Evolutionary conservation across 2,888 invertebrate genomes (phyloP).

Genomic region (Rotaria sp.): DNA sequence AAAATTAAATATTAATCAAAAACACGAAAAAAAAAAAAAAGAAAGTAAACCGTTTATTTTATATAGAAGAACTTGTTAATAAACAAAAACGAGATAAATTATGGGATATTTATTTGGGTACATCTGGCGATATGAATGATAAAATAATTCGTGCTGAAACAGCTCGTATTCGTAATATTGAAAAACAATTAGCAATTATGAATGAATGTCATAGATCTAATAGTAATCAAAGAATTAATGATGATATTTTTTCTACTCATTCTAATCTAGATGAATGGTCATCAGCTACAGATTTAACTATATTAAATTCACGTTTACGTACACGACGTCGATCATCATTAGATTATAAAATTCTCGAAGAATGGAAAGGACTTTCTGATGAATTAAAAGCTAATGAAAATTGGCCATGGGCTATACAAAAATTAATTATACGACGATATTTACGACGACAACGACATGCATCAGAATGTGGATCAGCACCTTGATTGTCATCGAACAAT

Average conservation of each 20-base stretch:
- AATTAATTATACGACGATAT: background rate
- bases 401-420: background rate
- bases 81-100: background rate
- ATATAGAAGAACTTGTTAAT: background rate
- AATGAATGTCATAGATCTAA: background rate
- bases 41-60: background rate
- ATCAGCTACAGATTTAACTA: background rate
- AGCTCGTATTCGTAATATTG: background rate
- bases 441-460: background rate
- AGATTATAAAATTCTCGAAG: background rate
- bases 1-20: background rate
- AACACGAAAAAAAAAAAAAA: background rate
- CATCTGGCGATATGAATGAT: background rate
- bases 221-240: background rate
- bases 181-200: background rate
- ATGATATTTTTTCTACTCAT: background rate
- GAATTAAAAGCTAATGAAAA: background rate
- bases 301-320: background rate
- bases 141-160: background rate
- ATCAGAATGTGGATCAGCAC: background rate
- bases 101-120: constrained; percentile 5
- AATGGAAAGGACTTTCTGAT: background rate
- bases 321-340: background rate
- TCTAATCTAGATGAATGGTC: background rate
- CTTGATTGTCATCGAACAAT: background rate